Conservation (phyloP, 2,113 vertebrate genomes). For the Petrocephalus zakoni region DNA sequence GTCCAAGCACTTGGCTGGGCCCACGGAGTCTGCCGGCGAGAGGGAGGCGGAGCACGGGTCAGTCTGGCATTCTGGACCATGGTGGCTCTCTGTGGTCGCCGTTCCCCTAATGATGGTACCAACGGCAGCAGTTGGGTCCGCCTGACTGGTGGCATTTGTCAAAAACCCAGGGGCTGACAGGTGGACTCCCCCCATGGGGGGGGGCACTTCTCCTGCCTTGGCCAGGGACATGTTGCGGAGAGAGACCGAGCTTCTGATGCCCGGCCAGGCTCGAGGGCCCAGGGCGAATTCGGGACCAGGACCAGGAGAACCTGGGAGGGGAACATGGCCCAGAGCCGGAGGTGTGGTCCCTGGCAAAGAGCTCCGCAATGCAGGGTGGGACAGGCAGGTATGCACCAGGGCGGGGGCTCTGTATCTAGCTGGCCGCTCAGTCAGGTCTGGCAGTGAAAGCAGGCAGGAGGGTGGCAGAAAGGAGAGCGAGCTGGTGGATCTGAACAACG, state of each 20-base stretch:
- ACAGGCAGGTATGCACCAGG: background rate
- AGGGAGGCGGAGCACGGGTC: background rate
- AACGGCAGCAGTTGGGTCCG: background rate
- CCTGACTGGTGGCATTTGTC: background rate
- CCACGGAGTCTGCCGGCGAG: constrained; percentile 58
- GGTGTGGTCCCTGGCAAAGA: background rate
- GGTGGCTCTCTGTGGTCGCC: background rate
- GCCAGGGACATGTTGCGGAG: background rate
- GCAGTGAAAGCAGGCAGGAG: background rate
- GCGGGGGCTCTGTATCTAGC: background rate
- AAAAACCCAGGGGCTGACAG: background rate
- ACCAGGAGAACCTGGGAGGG: background rate
- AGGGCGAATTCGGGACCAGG: background rate
- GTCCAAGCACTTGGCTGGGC: constrained; percentile 73
- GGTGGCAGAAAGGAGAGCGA: background rate
- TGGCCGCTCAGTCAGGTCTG: background rate
- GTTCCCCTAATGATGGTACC: background rate
- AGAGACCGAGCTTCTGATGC: background rate
- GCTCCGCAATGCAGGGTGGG: background rate
- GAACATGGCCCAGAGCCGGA: background rate
- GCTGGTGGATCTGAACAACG: background rate
- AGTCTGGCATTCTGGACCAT: background rate
- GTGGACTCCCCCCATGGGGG: background rate
- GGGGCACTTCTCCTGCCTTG: background rate
- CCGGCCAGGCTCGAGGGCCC: background rate